These are phyloP conservation scores for Lathamus discolor DNA, from an alignment of 2,113 vertebrate species.

Conservation along the genomic window DNA sequence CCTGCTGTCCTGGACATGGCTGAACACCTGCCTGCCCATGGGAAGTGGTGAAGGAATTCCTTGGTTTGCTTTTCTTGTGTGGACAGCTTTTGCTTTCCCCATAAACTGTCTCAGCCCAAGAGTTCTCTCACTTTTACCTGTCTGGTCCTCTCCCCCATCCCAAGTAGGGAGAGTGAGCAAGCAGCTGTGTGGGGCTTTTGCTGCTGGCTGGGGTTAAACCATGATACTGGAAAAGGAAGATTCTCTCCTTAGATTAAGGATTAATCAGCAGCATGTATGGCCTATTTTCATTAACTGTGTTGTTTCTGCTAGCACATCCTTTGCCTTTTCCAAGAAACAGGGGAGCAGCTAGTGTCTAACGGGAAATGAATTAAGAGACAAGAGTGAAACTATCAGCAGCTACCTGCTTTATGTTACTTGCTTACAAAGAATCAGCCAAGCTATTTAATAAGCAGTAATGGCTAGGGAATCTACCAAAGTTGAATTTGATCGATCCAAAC, in stretches of 20 bases:
- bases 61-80: neutral
- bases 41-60: neutral
- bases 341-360: neutral
- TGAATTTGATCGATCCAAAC: neutral
- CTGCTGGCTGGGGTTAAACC: neutral
- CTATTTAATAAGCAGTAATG: neutral
- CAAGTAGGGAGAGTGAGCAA: neutral
- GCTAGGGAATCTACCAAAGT: neutral
- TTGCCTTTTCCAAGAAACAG: neutral
- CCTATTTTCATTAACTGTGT: neutral
- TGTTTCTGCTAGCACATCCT: neutral
- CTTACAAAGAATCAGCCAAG: neutral
- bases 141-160: neutral
- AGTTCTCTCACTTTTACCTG: neutral
- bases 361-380: neutral
- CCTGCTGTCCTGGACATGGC: neutral
- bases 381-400: neutral
- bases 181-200: neutral
- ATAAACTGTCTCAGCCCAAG: neutral
- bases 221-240: neutral
- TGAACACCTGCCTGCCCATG: neutral
- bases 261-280: neutral
- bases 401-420: neutral
- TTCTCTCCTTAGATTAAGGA: neutral
- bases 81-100: neutral